Evolutionary conservation across 2,113 vertebrate genomes (phyloP), one percentile per base, ranked within the genome.

Genomic region (Seriola rivoliana): DNA sequence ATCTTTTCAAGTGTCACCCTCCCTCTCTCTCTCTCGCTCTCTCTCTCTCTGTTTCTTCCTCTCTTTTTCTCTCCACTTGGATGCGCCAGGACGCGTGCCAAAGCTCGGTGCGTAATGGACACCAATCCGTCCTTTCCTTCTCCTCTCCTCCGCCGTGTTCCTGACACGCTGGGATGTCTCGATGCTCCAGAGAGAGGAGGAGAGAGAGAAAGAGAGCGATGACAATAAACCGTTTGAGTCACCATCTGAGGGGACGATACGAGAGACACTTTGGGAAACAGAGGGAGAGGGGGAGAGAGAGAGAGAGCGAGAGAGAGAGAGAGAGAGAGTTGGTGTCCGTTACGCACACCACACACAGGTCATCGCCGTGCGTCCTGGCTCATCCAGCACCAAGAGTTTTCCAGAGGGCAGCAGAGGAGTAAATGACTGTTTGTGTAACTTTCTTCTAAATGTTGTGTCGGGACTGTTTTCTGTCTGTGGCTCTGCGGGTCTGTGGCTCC

Each of bases 201-300:
- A 75, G 59, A 54, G 5, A 40, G 36, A 13, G 42, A 29, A 1
- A 36, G 59, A 44, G 54, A 64, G 78, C 2, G 46, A 75, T 80
- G 75, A 88, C 89, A 89, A 88, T 85, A 64, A 55, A 52, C 40
- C 17, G 52, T 80, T 85, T 90, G 75, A 90, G 75, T 78, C 64
- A 17, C 38, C 34, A 70, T 79, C 52, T 63, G 85, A 79, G 42
- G 42, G 79, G 71, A 78, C 64, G 62, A 58, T 4, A 19, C 69
- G 23, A 38, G 14, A 23, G 62, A 11, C 29, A 29, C 29, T 29
- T 2, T 29, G 42, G 25, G 17, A 32, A 9, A 4, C 50, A 50
- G 48, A 21, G 19, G 5, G 46, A 65, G 13, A 40, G 46, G n/a
- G 6, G 0, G 13, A 64, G 46, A 32, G 6, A 0, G 23, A 48